Conservation (phyloP, 1,140 invertebrate genomes). For the Drosophila nigromelanica region DNA sequence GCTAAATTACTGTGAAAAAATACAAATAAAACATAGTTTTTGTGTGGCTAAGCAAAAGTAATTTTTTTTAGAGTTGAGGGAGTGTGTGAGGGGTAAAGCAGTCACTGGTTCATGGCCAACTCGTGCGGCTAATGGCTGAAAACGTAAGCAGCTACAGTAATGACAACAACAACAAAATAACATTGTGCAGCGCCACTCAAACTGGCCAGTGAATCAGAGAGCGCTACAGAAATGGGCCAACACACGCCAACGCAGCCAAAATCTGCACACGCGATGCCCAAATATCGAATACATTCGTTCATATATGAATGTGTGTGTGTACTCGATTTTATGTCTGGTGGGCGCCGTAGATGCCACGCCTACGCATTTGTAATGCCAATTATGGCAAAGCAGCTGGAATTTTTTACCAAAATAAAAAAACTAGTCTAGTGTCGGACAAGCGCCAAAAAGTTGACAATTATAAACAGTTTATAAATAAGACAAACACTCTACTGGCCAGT, state of each 20-base stretch:
- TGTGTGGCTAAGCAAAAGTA: slow-evolving; percentile 43
- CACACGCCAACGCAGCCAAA: slow-evolving; percentile 47
- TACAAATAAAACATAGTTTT: slow-evolving; percentile 35
- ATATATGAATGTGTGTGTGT: slow-evolving; percentile 6
- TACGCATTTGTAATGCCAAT: slow-evolving; percentile 39
- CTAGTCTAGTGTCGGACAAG: slow-evolving; percentile 16
- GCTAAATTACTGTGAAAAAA: slow-evolving; percentile 15
- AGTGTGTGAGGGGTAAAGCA: background rate
- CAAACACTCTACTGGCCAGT: slow-evolving; percentile 41
- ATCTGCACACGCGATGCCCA: slow-evolving; percentile 58
- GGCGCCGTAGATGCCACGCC: slow-evolving; percentile 38
- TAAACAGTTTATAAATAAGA: slow-evolving; percentile 59
- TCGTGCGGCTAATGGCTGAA: slow-evolving; percentile 72
- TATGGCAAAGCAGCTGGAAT: slow-evolving; percentile 46
- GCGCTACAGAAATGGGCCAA: slow-evolving; percentile 44
- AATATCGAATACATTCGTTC: slow-evolving; percentile 46
- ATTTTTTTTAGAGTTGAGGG: slow-evolving; percentile 12
- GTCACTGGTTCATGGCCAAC: slow-evolving; percentile 77
- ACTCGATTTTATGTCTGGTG: slow-evolving; percentile 20
- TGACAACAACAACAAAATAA: slow-evolving; percentile 50
- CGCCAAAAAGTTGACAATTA: slow-evolving; percentile 62
- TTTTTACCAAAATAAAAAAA: slow-evolving; percentile 31
- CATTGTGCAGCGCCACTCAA: slow-evolving; percentile 72
- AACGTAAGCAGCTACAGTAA: slow-evolving; percentile 58
- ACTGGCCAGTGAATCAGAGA: slow-evolving; percentile 75